A percentile compares a stretch with the other conserved stretches of the same genome.
These are phyloP conservation scores for Carollia perspicillata DNA, from an alignment of 2,113 vertebrate species.

Conservation along the genomic window DNA sequence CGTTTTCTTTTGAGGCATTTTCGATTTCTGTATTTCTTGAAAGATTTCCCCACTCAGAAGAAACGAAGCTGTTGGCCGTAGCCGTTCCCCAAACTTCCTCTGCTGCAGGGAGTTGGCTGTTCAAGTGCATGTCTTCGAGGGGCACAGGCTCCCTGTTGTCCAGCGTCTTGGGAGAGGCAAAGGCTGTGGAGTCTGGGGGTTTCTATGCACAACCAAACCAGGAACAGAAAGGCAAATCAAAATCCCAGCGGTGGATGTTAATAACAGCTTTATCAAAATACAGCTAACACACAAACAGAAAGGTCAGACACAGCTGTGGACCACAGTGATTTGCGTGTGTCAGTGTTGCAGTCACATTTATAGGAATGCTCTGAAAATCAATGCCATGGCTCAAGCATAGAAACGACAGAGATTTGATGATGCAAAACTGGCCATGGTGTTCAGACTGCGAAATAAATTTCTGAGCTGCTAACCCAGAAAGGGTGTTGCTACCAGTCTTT, in stretches of 20 bases:
- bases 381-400: neutral
- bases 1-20: slow-evolving; percentile 66
- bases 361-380: neutral
- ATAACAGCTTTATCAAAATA: slow-evolving; percentile 6
- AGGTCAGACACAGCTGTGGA: neutral
- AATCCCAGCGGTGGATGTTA: neutral
- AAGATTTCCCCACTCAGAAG: slow-evolving; percentile 58
- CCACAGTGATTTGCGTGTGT: neutral
- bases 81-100: slow-evolving; percentile 41
- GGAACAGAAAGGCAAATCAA: slow-evolving; percentile 52
- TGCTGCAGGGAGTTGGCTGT: neutral
- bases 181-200: slow-evolving; percentile 40
- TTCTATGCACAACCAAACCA: slow-evolving; percentile 74
- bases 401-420: neutral
- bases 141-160: neutral
- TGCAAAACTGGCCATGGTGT: neutral
- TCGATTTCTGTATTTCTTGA: slow-evolving; percentile 53
- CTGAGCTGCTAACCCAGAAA: neutral
- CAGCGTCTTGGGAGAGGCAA: slow-evolving; percentile 14
- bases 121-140: neutral
- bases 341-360: neutral
- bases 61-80: slow-evolving; percentile 2
- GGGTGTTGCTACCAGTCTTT: neutral
- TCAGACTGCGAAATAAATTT: neutral
- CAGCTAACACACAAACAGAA: neutral